A percentile compares a stretch with the other conserved stretches of the same genome.
These are phyloP conservation scores for Yasuhikotakia modesta DNA, from an alignment of 2,797 vertebrate genomes.

Conservation along the genomic window DNA sequence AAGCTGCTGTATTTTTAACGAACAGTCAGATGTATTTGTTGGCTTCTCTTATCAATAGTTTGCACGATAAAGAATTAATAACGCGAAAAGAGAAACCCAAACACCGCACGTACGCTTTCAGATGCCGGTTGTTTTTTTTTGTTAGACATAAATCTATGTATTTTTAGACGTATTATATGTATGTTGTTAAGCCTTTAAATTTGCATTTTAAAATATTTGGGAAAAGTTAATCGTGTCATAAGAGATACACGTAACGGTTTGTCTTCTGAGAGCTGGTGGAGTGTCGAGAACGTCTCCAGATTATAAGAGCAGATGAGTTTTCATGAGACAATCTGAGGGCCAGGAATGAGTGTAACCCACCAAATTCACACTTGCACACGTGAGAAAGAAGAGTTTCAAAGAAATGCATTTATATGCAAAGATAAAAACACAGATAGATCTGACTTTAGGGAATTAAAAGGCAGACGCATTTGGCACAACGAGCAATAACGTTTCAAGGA, in stretches of 20 bases:
- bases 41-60: slow-evolving; percentile 30
- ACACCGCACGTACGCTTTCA: no score
- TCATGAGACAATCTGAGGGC: not conserved
- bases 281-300: not conserved
- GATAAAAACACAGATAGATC: not conserved
- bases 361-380: not conserved
- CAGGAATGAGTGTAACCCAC: not conserved
- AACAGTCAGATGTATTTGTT: slow-evolving; percentile 27
- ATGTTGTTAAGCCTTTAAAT: not conserved
- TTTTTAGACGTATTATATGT: not conserved
- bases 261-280: not conserved
- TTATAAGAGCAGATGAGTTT: not conserved
- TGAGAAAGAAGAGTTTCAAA: not conserved
- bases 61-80: slow-evolving; percentile 34
- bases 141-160: no score
- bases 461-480: not conserved
- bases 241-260: not conserved
- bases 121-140: not conserved
- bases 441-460: slow-evolving; percentile 7
- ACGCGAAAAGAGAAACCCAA: not conserved
- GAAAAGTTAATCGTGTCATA: not conserved
- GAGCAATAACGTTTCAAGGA: not conserved
- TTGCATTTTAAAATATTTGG: not conserved
- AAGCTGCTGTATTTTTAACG: slow-evolving; percentile 43
- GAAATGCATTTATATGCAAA: not conserved